phyloP scores from a whole-genome alignment of 1,140 invertebrate species.

The Scaptomyza pallida region DNA sequence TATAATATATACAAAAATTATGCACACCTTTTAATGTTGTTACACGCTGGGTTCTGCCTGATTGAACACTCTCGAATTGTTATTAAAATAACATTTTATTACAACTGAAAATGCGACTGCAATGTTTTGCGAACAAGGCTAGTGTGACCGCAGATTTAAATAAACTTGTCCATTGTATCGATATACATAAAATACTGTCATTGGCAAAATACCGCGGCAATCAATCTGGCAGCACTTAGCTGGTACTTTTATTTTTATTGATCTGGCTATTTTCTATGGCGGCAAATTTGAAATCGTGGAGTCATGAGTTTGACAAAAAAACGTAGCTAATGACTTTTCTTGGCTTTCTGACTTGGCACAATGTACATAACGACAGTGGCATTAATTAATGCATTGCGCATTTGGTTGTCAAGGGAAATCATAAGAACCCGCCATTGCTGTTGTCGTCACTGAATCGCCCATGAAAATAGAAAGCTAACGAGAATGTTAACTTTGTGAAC shows the following conservation, averaged over 20 bases:
- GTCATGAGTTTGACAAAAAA: background rate
- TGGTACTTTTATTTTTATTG: background rate
- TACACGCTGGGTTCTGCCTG: constrained; percentile 13
- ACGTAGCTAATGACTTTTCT: background rate
- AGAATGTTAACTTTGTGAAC: constrained; percentile 46
- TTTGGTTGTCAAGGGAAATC: constrained; percentile 55
- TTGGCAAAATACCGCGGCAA: background rate
- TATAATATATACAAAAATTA: background rate
- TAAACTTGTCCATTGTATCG: background rate
- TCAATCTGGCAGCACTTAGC: background rate
- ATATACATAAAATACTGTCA: constrained; percentile 1
- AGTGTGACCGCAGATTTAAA: constrained; percentile 28
- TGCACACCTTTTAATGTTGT: constrained; percentile 52
- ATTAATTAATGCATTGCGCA: constrained; percentile 48
- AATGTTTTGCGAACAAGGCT: constrained; percentile 62
- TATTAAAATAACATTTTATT: constrained; percentile 62
- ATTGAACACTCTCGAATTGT: constrained; percentile 16
- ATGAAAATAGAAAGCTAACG: constrained; percentile 65
- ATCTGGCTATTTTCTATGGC: background rate
- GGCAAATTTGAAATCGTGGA: constrained; percentile 8
- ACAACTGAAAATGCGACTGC: constrained; percentile 59
- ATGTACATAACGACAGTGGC: constrained; percentile 9
- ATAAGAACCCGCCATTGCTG: constrained; percentile 37
- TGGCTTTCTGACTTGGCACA: no score
- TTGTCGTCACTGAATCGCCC: background rate